Evolutionary conservation across 2,888 invertebrate genomes (phyloP).

Genomic region (Microchrysa polita): DNA sequence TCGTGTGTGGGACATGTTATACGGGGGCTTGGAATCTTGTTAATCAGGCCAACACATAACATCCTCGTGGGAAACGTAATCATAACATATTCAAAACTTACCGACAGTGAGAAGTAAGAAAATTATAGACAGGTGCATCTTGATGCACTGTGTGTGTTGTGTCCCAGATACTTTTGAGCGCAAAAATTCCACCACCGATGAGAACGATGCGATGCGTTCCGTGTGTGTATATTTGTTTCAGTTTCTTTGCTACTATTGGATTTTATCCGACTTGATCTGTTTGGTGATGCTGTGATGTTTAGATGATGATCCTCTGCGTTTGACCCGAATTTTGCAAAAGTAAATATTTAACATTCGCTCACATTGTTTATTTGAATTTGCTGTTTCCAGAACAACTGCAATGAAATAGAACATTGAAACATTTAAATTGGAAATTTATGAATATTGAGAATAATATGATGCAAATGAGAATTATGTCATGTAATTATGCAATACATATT

Average conservation of each 20-base stretch:
- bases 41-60: not conserved
- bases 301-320: not conserved
- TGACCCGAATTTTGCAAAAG: not conserved
- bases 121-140: slow-evolving; percentile 9
- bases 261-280: no score
- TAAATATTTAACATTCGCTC: not conserved
- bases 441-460: no score
- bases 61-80: not conserved
- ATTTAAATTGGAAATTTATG: not conserved
- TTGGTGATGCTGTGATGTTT: no score
- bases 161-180: not conserved
- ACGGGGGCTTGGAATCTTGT: no score
- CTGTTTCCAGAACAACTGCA: slow-evolving; percentile 5
- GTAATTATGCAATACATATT: no score
- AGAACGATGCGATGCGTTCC: not conserved
- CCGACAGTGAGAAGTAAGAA: not conserved
- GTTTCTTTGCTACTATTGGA: no score
- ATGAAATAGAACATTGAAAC: not conserved
- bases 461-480: no score
- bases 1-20: no score
- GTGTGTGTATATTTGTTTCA: not conserved
- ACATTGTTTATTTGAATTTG: slow-evolving; percentile 10
- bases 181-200: not conserved
- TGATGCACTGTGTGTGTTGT: not conserved
- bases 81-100: slow-evolving; percentile 3